Evolutionary conservation across 2,888 invertebrate species (phyloP), one percentile per base, ranked within the genome.

Genomic region (Pecten maximus): DNA sequence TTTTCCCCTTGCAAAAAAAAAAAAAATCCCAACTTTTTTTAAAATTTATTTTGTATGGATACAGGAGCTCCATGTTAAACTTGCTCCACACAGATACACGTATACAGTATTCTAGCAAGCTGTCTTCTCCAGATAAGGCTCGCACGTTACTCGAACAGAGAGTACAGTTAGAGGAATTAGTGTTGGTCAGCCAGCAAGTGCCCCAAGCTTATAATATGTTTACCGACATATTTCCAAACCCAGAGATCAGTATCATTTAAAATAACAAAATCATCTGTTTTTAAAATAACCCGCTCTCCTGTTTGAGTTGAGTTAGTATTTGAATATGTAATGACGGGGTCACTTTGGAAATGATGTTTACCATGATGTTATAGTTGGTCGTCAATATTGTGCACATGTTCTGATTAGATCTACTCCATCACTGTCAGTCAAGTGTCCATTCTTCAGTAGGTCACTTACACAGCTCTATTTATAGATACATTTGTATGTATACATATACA

Each of bases 111-210:
- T 23, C 19, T 23, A 74, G 23, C 74, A 74, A 28, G 28, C 74
- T 74, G 74, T 74, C 35, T 74, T 12, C 74, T 15, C 74, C 12
- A 74, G 74, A 74, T 74, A 74, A 74, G 74, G 74, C 35, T 74
- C n/a, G 60, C 60, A 35, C 28, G 35, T 35, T 23, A 44, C 8
- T 74, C 15, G 28, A 74, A 74, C 74, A 74, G 74, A 12, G 74
- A 8, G 28, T 54, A 28, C 60, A 60, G 60, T 60, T 28, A 60
- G 15, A 74, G 74, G 74, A 35, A 19, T 44, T 44, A 6, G 19
- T 12, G 50, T 12, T 54, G 12, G 50, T 54, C 23, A 35, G 35
- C 16, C 35, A 74, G 28, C 28, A 74, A 10, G 28, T 35, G 35
- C 28, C 35, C 35, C 6, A 35, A 74, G 74, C 35, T 74, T 74